Conservation (phyloP, 2,113 vertebrate genomes). For the Ictalurus furcatus region DNA sequence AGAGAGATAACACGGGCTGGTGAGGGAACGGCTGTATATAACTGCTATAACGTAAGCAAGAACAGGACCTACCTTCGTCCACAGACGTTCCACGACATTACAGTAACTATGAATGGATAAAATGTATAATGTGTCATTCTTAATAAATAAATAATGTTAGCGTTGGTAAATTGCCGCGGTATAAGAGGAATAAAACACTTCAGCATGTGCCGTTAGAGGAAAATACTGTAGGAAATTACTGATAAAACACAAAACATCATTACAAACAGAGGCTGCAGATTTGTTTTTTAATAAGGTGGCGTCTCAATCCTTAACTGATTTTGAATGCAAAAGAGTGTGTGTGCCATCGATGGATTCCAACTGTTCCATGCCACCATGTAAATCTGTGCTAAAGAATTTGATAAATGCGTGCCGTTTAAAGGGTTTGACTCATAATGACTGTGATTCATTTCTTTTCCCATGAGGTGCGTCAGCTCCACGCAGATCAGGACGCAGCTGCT, state of each 20-base stretch:
- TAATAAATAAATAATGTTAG: too few relatives aligned
- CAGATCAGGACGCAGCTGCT: constrained; percentile 44
- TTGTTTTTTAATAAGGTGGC: not conserved
- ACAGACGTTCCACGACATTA: too few relatives aligned
- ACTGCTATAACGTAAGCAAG: too few relatives aligned
- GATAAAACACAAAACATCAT: too few relatives aligned
- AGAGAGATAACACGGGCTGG: too few relatives aligned
- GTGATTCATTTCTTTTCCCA: constrained; percentile 26
- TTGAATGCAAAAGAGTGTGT: not conserved
- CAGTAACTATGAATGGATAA: too few relatives aligned
- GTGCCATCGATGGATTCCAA: not conserved
- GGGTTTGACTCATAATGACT: constrained; percentile 34
- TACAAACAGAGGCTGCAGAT: not conserved
- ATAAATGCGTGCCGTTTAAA: constrained; percentile 23
- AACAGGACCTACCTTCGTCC: too few relatives aligned
- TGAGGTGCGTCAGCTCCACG: constrained; percentile 23
- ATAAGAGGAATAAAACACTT: not conserved
- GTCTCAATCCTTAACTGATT: not conserved
- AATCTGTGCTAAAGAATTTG: constrained; percentile 4
- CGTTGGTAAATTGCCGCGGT: not conserved
- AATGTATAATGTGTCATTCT: too few relatives aligned
- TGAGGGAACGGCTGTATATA: too few relatives aligned
- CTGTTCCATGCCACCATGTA: not conserved
- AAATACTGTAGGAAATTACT: too few relatives aligned
- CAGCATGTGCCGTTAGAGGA: not conserved